These are phyloP conservation scores for Bufo gargarizans DNA, from an alignment of 2,113 vertebrate genomes.

Conservation along the genomic window DNA sequence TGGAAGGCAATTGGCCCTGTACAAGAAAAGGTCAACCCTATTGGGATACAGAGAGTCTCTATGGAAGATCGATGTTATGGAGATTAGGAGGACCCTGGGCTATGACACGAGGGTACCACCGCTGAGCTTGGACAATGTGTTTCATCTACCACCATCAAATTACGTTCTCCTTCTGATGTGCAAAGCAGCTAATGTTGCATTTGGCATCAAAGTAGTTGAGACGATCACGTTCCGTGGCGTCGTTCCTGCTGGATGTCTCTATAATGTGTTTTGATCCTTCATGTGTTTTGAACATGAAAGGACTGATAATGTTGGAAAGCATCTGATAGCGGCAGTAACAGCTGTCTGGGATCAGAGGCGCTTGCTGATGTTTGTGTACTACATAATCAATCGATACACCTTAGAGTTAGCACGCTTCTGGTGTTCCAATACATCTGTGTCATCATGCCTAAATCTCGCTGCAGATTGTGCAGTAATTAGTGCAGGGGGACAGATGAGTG, in stretches of 20 bases:
- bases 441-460: background rate
- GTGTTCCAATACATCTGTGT: conserved; percentile 40
- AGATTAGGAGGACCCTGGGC: background rate
- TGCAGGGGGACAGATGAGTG: conserved; percentile 32
- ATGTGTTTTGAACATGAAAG: conserved; percentile 49
- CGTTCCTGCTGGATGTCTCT: conserved; percentile 13
- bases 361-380: conserved; percentile 51
- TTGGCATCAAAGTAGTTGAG: conserved; percentile 41
- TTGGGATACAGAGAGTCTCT: background rate
- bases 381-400: conserved; percentile 56
- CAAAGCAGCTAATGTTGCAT: conserved; percentile 10
- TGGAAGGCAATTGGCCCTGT: background rate
- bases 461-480: conserved; percentile 44
- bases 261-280: conserved; percentile 55
- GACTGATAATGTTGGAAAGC: conserved; percentile 48
- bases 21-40: conserved; percentile 12
- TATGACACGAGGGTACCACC: no score
- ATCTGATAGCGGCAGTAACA: conserved; percentile 40
- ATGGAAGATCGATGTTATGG: background rate
- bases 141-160: background rate
- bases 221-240: conserved; percentile 6
- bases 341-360: conserved; percentile 53
- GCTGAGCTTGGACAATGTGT: background rate
- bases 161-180: background rate
- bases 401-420: conserved; percentile 22